These are phyloP conservation scores for Mesocricetus auratus DNA, from an alignment of 2,113 vertebrate genomes.

Conservation along the genomic window DNA sequence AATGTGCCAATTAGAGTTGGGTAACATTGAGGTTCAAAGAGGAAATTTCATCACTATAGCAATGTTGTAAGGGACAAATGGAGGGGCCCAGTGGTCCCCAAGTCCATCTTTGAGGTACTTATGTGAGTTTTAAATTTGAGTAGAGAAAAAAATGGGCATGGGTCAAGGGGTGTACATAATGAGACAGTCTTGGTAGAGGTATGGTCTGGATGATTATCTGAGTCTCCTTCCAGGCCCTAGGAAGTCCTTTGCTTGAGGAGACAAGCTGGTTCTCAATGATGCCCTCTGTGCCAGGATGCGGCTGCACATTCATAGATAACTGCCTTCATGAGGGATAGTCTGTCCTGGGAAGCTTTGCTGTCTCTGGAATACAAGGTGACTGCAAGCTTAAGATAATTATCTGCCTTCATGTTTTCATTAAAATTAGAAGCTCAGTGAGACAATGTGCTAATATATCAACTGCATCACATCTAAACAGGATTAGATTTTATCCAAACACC, in stretches of 20 bases:
- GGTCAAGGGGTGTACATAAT: not conserved
- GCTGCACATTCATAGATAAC: not conserved
- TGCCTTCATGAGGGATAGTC: not conserved
- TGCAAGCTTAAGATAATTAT: not conserved
- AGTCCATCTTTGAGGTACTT: not conserved
- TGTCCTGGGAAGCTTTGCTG: not conserved
- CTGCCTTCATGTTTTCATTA: not conserved
- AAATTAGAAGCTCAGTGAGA: not conserved
- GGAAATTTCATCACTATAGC: not conserved
- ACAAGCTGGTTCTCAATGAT: not conserved
- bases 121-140: not conserved
- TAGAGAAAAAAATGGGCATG: not conserved
- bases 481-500: not conserved
- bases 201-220: not conserved
- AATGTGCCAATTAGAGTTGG: not conserved
- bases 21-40: not conserved
- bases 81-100: not conserved
- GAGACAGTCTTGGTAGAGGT: not conserved
- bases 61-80: not conserved
- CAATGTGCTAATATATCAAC: not conserved
- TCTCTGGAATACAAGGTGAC: not conserved
- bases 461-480: not conserved
- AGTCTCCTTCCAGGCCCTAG: fast-evolving
- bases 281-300: not conserved
- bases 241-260: not conserved